Percentiles rank a stretch among this genome's conserved stretches.
These are phyloP conservation scores for Emberiza fucata DNA, from an alignment of 2,113 vertebrate genomes.

Conservation along the genomic window DNA sequence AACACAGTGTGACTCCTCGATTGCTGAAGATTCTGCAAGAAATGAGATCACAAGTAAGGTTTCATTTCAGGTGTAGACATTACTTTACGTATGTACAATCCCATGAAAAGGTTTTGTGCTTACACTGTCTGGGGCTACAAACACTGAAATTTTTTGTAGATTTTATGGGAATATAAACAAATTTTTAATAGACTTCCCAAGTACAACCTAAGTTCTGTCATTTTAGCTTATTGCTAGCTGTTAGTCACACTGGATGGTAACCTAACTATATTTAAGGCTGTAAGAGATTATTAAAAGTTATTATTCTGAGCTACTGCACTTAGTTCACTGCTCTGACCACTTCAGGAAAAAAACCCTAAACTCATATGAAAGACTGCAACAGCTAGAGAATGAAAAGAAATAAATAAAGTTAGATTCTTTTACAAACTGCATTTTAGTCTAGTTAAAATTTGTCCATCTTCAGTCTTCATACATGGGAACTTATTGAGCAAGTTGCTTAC, in stretches of 20 bases:
- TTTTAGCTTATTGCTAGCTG: neutral
- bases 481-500: neutral
- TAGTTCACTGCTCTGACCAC: neutral
- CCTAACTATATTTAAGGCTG: neutral
- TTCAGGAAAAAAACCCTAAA: neutral
- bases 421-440: neutral
- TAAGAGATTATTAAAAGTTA: neutral
- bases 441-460: neutral
- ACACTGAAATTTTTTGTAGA: neutral
- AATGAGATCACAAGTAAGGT: neutral
- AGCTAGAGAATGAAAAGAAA: neutral
- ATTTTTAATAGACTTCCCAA: neutral
- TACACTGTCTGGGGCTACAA: neutral
- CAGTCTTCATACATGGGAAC: neutral
- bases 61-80: neutral
- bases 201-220: neutral
- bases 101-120: neutral
- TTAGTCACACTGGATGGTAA: neutral
- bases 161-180: neutral
- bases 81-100: neutral
- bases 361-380: neutral
- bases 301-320: neutral
- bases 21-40: conserved; percentile 34
- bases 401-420: neutral
- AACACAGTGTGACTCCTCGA: neutral